Percentiles rank a stretch among this genome's conserved stretches.
Conservation (phyloP, 2,113 vertebrate species). For the Nothoprocta pentlandii region DNA sequence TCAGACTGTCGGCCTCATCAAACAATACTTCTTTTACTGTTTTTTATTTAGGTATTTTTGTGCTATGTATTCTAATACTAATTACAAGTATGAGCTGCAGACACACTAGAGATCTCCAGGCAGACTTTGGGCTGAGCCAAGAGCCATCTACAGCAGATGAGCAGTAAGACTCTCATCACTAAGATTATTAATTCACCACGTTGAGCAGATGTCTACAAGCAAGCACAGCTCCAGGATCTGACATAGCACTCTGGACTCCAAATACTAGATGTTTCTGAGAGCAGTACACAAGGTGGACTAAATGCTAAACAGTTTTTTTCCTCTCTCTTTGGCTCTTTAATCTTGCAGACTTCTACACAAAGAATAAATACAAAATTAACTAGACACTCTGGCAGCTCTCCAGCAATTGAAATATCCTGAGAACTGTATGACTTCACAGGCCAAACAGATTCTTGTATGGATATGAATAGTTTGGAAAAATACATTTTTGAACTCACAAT, state of each 20-base stretch:
- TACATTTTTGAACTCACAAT: constrained; percentile 42
- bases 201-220: neutral
- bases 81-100: neutral
- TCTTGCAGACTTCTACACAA: constrained; percentile 15
- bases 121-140: neutral
- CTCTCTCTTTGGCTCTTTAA: constrained; percentile 40
- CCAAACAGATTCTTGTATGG: constrained; percentile 50
- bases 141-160: neutral
- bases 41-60: neutral
- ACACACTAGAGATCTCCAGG: neutral
- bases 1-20: neutral
- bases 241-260: constrained; percentile 18
- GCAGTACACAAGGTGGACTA: neutral
- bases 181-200: neutral
- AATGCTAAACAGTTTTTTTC: neutral
- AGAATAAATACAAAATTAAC: constrained; percentile 60
- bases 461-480: constrained; percentile 54
- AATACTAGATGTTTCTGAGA: constrained; percentile 27
- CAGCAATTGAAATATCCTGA: constrained; percentile 35
- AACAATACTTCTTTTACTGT: neutral
- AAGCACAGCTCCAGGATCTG: neutral
- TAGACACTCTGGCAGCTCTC: constrained; percentile 35
- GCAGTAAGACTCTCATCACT: neutral
- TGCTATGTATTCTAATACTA: neutral
- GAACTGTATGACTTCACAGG: constrained; percentile 38